These are phyloP conservation scores for Drosophila virilis DNA, from an alignment of 1,140 invertebrate genomes.

Conservation along the genomic window DNA sequence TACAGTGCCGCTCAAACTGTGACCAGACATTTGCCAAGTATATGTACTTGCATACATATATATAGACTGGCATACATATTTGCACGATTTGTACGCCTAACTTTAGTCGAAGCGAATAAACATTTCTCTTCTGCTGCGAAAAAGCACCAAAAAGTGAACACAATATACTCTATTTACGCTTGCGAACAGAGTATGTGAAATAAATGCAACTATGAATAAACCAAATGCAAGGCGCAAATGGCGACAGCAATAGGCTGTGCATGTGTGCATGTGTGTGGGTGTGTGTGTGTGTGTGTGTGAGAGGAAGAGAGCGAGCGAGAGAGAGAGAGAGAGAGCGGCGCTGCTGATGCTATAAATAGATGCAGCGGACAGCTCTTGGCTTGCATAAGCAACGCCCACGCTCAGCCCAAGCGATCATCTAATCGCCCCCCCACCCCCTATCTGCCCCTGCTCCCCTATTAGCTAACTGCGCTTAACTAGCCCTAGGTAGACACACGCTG, in stretches of 20 bases:
- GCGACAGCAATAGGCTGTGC: not conserved
- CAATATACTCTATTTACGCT: not conserved
- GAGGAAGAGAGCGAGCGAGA: not conserved
- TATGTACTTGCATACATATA: no score
- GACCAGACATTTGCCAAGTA: no score
- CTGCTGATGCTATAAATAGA: conserved; percentile 4
- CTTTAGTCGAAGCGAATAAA: no score
- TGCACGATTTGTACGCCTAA: no score
- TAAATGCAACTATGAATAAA: conserved; percentile 1
- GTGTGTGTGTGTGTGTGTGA: not conserved
- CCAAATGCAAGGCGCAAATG: not conserved
- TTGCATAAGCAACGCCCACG: conserved; percentile 6
- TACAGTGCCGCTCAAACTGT: no score
- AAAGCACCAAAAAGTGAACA: no score
- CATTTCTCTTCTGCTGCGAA: no score
- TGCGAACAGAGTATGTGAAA: not conserved
- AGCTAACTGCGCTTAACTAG: not conserved
- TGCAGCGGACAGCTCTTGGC: not conserved
- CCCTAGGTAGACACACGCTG: no score
- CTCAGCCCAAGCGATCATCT: not conserved
- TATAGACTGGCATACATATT: no score
- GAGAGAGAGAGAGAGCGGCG: not conserved
- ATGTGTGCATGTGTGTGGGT: not conserved
- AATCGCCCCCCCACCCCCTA: not conserved
- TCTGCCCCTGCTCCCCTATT: not conserved